Evolutionary conservation across 2,113 vertebrate genomes (phyloP), one percentile per base, ranked within the genome.

Genomic region (Cyphomyrus discorhynchus): DNA sequence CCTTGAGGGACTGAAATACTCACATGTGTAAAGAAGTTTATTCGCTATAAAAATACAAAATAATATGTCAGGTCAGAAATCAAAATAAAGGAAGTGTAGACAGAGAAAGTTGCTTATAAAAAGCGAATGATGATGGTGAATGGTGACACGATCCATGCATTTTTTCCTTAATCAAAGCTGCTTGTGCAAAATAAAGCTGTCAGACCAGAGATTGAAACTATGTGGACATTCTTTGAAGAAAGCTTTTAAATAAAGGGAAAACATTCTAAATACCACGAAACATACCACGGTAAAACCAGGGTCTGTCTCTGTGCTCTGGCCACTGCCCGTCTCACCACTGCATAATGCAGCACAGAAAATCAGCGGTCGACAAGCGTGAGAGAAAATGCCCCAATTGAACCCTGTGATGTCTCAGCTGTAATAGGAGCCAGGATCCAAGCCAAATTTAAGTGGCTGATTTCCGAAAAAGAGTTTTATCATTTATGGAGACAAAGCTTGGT

Each of bases 111-210:
- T 91, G 92, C 91, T 92, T 92, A 94, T 86, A 91, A 89, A 94
- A 94, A 95, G 91, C 97, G 96, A 97, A 95, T 96, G 96, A 97
- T 96, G 94, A 93, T 92, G 88, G 93, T 92, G 6, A 88, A 93
- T 93, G 93, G 94, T 91, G 90, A 86, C 35, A 46, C n/a, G 92
- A 91, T 87, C 35, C 94, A 95, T 94, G 93, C 95, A 94, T 94
- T 95, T 94, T 95, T 90, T 80, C 35, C 31, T 13, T 93, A 96
- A 96, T 96, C 94, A 96, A 95, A 95, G 93, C 94, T 96, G 93
- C 94, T 93, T 95, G 95, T 94, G 95, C 96, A 95, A 96, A 96
- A 96, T 95, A 96, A 93, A 95, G 92, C 93, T 94, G 95, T 42
- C 74, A 80, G 35, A 19, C 74, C 17, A 17, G 74, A 42, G 15